Base-by-base conservation (phyloP, 2,888 invertebrate genomes). In the Calephelis perditalis region DNA sequence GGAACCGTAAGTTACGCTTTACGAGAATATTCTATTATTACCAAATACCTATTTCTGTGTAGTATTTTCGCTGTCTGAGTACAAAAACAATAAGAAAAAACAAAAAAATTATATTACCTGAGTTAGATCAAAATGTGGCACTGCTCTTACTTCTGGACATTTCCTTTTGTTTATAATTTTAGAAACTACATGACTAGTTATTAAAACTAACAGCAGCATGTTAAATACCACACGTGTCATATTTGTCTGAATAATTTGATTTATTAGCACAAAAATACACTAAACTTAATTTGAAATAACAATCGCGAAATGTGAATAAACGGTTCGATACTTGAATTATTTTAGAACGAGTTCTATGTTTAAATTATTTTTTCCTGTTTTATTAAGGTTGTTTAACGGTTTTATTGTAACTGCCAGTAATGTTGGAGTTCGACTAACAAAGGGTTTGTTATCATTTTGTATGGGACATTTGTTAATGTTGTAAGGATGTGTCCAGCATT, bases 131-230 rank as follows among this genome's bases (percentile, higher is more conserved):
- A 96, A 96, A 86, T 96, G 95, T 52, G 94, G 92, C 58, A 94
- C 94, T 12, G 95, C 95, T 79, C 94, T 94, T 65, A 96, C 96
- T 91, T 92, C 92, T 0, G 95, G 95, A 73, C 95, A 95, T 78
- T 94, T 94, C 72, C 94, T 92, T 78, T 94, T 94, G 71, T 94
- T 93, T 47, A 92, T 82, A 68, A 88, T 86, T 70, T 75, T 85
- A 45, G 75, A 77, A 37, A 71, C 69, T 59, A 71, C 71, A 46
- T 68, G 63, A 68, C 69, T 65, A 2, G 75, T 61, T 8, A 77
- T 44, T 47, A 78, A 58, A 59, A 76, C 67, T 60, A 81, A 57
- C 62, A 80, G 64, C 46, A 79, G 61, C 55, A 69, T 63, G 52
- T 52, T 62, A 62, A 60, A 40, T 26, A 60, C 43, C 11, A 56